Base-by-base conservation (phyloP, 2,888 invertebrate genomes). In the Diarsia dahlii region DNA sequence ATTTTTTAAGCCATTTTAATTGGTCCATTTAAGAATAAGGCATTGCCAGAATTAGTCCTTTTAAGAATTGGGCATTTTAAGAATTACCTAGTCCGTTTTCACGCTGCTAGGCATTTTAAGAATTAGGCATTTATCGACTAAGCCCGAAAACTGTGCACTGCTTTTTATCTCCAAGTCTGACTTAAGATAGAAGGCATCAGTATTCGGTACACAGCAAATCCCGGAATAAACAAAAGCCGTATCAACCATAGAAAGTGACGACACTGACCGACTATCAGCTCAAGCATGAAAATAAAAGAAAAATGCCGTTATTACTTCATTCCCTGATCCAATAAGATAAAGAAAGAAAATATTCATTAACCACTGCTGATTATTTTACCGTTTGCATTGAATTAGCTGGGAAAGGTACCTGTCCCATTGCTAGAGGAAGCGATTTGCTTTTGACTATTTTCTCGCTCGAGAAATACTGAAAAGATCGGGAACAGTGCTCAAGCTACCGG, bases 311-410 rank as follows among this genome's bases (percentile, higher is more conserved):
- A 58, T 68, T 69, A 78, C 78, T 72, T 64, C 50, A 71, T 63
- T 60, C n/a, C 15, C 52, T 62, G 82, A 71, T 83, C 62, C 15
- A 65, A 62, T 69, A 39, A 75, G 71, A 77, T 65, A 68, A 84
- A 54, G 52, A 72, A 77, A 45, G 83, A 88, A 89, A 78, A 71
- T 74, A 89, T 88, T 88, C 89, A 87, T 70, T 75, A 84, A 54
- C 56, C 18, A 72, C 74, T 39, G 39, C 83, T 88, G 86, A 91
- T 92, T 89, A 89, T 87, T 90, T 84, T 92, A 93, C 94, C 91
- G 93, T 94, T 94, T 78, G 85, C 89, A 91, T 91, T 80, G 75
- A 86, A 92, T 93, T 91, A 91, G 83, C 87, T 89, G 85, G 86
- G 90, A 45, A 63, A 45, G 45, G 63, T 6, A 0, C 3, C 1